phyloP scores from a whole-genome alignment of 23 tunicate genomes.

The Oikopleura dioica region DNA sequence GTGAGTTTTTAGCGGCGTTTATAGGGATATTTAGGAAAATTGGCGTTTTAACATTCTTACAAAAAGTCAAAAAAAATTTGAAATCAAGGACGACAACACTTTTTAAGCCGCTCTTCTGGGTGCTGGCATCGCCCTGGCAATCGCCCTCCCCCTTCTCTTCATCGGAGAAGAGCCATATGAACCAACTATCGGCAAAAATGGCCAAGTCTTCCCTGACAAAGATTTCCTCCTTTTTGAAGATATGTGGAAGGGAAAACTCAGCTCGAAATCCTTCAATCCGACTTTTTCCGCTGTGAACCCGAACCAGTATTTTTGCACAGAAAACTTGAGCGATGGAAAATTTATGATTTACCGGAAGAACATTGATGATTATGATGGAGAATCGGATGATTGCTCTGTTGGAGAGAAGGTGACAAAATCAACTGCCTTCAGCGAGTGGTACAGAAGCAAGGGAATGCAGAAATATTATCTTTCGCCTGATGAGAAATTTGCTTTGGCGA shows the following conservation, averaged over 20 bases:
- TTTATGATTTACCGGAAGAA: too few species aligned
- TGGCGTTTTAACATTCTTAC: too few species aligned
- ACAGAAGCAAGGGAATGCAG: neutral
- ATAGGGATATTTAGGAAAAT: too few species aligned
- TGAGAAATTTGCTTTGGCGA: slow-evolving; percentile 23
- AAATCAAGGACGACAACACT: too few species aligned
- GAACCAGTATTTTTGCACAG: neutral
- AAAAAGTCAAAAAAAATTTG: too few species aligned
- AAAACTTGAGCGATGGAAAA: too few species aligned
- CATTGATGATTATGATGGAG: too few species aligned
- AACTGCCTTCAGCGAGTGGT: neutral
- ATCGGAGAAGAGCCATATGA: neutral
- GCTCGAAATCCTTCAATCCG: neutral
- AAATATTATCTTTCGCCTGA: slow-evolving; percentile 41
- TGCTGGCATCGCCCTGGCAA: neutral
- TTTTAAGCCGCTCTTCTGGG: neutral
- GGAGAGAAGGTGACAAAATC: too few species aligned
- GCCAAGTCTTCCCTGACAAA: neutral
- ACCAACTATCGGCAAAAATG: neutral
- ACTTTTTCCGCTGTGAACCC: neutral
- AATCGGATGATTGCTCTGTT: too few species aligned
- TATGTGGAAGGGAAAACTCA: neutral
- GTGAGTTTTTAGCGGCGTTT: too few species aligned
- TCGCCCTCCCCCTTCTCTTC: neutral
- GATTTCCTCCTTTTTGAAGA: neutral